Base-by-base conservation (phyloP, 1,140 invertebrate species). In the Calliphora vicina region DNA sequence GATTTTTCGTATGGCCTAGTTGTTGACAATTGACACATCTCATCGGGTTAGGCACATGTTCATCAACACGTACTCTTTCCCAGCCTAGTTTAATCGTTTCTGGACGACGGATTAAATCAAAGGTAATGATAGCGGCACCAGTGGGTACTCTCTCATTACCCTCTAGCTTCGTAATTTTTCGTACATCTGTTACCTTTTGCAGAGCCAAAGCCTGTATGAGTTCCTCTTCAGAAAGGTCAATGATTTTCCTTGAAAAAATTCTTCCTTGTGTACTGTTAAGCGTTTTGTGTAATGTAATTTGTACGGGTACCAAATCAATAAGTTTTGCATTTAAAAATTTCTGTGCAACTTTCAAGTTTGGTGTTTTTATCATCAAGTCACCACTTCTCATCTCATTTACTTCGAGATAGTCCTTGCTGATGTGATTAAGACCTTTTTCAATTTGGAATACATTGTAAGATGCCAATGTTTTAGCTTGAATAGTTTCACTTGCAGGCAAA, bases 361-460 rank as follows among this genome's bases (percentile, higher is more conserved):
- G 25, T 1, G 81, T 29, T 73, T 82, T 73, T 1, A 82, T 73
- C 12, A 74, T 26, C 12, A 74, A 17, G 15, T 82, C 81, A 4
- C 67, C 81, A 27, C 57, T 43, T 15, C 23, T 42, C n/a, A 74
- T 20, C 27, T 43, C 29, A 5, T 61, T 43, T 43, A 73, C 81
- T 13, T 74, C 35, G 10, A 17, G 20, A 23, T 73, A 82, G 13
- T 82, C 81, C 2, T 15, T 3, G 17, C 2, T 17, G 17, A 82
- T 73, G 23, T 73, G 27, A 2, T 82, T 82, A 2, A 82, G 15
- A 23, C 81, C 61, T 82, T 23, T 73, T 73, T 72, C 67, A 23
- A 82, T 82, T 23, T 82, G 81, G 25, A 73, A 82, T 2, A 82
- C 81, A 27, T 82, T 73, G 29, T 82, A 45, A 5, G 81, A 42